Conservation (phyloP, 92 coral and sea anemone genomes). For the Plumapathes pennacea region DNA sequence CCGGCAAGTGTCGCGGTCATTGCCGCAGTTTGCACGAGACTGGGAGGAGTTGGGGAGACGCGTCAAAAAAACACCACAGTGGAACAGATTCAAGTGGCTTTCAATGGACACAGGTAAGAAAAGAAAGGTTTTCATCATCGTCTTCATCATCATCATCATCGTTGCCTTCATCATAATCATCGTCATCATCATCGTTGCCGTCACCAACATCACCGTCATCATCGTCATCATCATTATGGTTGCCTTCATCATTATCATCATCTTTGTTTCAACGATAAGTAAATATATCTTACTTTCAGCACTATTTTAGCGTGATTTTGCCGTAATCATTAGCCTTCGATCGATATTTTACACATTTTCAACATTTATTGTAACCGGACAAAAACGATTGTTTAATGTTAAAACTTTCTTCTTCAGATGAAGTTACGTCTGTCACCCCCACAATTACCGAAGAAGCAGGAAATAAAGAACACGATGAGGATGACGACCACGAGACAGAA, state of each 20-base stretch:
- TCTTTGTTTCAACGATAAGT: too few species aligned
- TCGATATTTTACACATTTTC: too few species aligned
- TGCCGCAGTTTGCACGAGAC: conserved; percentile 49
- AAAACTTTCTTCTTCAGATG: too few species aligned
- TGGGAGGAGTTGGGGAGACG: conserved; percentile 67
- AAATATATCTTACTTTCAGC: too few species aligned
- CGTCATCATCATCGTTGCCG: not conserved
- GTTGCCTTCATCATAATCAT: not conserved
- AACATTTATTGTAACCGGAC: too few species aligned
- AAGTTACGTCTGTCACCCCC: too few species aligned
- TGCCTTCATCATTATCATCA: not conserved
- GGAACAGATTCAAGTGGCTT: conserved; percentile 79
- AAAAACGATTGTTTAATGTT: too few species aligned
- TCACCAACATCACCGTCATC: too few species aligned
- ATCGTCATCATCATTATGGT: not conserved
- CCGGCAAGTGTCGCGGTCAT: conserved; percentile 52
- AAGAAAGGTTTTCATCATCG: not conserved
- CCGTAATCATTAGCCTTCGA: too few species aligned
- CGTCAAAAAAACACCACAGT: conserved; percentile 66
- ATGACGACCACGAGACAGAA: conserved; percentile 17
- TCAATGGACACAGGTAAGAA: conserved; percentile 59
- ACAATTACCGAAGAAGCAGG: too few species aligned
- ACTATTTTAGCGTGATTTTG: too few species aligned
- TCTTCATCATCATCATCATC: not conserved
- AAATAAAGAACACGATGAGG: not conserved